These are phyloP conservation scores for Subanguina moxae DNA, from an alignment of 1,140 invertebrate species.

Conservation along the genomic window DNA sequence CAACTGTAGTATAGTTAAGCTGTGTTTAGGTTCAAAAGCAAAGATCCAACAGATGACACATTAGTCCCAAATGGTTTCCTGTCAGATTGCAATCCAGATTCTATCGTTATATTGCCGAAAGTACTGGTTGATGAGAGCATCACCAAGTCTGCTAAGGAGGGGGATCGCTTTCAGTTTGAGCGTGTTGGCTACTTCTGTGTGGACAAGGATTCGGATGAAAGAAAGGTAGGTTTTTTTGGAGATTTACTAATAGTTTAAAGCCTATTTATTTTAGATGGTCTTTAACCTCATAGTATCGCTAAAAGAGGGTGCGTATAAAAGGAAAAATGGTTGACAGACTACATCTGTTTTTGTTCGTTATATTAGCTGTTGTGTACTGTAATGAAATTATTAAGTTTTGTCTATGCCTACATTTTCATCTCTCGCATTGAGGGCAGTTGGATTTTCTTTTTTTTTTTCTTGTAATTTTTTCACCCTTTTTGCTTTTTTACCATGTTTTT, in stretches of 20 bases:
- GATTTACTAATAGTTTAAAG: neutral
- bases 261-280: constrained; percentile 27
- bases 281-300: constrained; percentile 28
- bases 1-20: no score
- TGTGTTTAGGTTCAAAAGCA: constrained; percentile 78
- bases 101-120: constrained; percentile 68
- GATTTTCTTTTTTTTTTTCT: no score
- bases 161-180: constrained; percentile 92
- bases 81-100: constrained; percentile 78
- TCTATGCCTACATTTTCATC: no score
- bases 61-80: constrained; percentile 90
- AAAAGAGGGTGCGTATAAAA: constrained; percentile 23
- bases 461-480: no score
- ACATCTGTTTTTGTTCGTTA: no score
- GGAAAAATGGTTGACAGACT: no score
- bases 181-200: constrained; percentile 91
- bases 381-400: no score
- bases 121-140: constrained; percentile 76
- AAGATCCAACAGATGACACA: constrained; percentile 85
- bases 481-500: no score
- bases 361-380: no score
- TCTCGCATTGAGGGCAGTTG: no score
- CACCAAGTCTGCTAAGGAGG: constrained; percentile 66
- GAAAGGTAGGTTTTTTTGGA: constrained; percentile 6
- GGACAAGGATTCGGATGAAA: constrained; percentile 65